Base-by-base conservation (phyloP, 2,888 invertebrate species). In the Acholoe squamosa region DNA sequence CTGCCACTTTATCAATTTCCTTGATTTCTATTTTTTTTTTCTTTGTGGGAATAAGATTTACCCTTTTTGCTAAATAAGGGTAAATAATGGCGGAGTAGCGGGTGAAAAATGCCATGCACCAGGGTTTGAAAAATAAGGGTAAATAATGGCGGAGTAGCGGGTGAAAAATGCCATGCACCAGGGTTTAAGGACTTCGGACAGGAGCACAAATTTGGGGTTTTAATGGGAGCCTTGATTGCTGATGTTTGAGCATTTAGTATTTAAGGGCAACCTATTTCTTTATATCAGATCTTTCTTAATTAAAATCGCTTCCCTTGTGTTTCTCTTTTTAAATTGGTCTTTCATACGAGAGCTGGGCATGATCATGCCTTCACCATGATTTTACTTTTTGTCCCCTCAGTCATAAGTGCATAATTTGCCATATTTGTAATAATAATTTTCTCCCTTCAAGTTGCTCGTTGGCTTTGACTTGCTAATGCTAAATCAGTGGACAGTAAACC, bases 1-100 rank as follows among this genome's bases (percentile, higher is more conserved):
- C 80, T 34, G 12, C 14, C 43, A 80, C 34, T 80, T 80, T 80
- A 80, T 80, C 80, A 80, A 80, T 80, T 80, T 80, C 43, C 80
- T 7, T 25, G 3, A 43, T 43, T 43, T 43, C 25, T 28, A 28
- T 28, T 16, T 22, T 43, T 80, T 10, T 43, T 22, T 80, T 10
- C 22, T 22, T 76, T 76, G 28, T 43, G 43, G 43, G 16, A 16
- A 76, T 16, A 25, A 31, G 10, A 14, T 28, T 28, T n/a, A 28
- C 16, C n/a, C 14, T 31, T 76, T 28, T 76, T 76, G 7, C 76
- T 16, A 28, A 28, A 16, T 43, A 0, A 22, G 25, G 80, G 34
- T 80, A 16, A 80, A 80, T 76, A 76, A 76, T 76, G 71, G 71
- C 28, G 7, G 71, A 33, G 43, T 33, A 43, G 0, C 16, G 25